Evolutionary conservation across 2,797 vertebrate genomes (phyloP).

Genomic region (Bryconaethiops microstoma): DNA sequence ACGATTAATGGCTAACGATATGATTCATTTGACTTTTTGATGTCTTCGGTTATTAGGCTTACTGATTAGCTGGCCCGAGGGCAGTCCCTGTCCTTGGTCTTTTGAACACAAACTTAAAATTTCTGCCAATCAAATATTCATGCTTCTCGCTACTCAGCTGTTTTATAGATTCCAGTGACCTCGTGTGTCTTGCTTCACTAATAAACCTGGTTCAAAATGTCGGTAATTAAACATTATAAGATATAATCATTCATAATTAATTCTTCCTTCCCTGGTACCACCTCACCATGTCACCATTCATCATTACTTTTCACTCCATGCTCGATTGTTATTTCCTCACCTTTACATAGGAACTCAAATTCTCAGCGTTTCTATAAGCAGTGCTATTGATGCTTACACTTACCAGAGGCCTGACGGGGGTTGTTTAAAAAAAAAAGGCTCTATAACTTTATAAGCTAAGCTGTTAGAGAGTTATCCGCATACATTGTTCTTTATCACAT

Average conservation of each 20-base stretch:
- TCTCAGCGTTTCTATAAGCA: background rate
- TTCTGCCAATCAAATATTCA: constrained; percentile 10
- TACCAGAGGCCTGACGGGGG: background rate
- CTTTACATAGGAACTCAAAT: background rate
- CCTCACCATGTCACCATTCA: background rate
- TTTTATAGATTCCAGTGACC: background rate
- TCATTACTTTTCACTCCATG: background rate
- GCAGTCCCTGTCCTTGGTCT: background rate
- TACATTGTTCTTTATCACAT: constrained; percentile 25
- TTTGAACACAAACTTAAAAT: background rate
- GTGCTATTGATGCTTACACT: background rate
- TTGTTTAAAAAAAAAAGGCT: constrained; percentile 1
- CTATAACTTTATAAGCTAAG: constrained; percentile 8
- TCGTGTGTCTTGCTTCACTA: background rate
- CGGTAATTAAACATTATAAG: background rate
- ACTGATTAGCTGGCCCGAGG: constrained; percentile 22
- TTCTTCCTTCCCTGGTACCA: background rate
- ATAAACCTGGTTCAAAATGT: background rate
- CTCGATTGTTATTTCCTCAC: background rate
- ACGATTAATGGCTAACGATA: constrained; percentile 14
- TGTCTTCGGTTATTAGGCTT: constrained; percentile 33
- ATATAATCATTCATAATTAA: background rate
- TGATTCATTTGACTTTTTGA: constrained; percentile 29
- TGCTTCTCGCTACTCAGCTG: background rate
- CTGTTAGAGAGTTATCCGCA: constrained; percentile 11